phyloP scores from a whole-genome alignment of 2,888 invertebrate genomes.

The Cotesia congregata region DNA sequence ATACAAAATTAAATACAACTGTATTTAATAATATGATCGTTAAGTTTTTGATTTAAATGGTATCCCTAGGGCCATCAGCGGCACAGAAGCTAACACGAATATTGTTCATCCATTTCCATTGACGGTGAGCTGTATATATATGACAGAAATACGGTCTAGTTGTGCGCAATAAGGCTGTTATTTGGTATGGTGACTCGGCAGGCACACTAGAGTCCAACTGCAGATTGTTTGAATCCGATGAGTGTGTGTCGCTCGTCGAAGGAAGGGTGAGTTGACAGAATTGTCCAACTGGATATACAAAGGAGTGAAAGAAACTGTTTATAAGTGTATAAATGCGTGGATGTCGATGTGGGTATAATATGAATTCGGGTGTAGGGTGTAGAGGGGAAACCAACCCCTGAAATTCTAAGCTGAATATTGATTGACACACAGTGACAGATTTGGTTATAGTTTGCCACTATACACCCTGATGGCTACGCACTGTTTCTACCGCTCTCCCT shows the following conservation, averaged over 20 bases:
- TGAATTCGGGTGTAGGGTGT: conserved; percentile 39
- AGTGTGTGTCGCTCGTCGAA: background rate
- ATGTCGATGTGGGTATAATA: background rate
- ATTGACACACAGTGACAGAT: conserved; percentile 69
- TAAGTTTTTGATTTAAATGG: background rate
- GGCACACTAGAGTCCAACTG: background rate
- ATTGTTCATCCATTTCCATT: background rate
- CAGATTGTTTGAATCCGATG: conserved; percentile 25
- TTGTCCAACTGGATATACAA: conserved; percentile 23
- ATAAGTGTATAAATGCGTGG: background rate
- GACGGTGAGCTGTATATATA: conserved; percentile 13
- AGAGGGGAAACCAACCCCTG: conserved; percentile 32
- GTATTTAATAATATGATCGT: background rate
- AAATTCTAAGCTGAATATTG: conserved; percentile 60
- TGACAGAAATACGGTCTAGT: background rate
- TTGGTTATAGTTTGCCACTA: conserved; percentile 57
- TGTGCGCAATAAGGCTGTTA: background rate
- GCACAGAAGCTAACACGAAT: background rate
- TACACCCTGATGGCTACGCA: conserved; percentile 53
- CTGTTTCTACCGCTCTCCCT: conserved; percentile 51
- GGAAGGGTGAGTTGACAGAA: conserved; percentile 22
- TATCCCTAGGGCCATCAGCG: background rate
- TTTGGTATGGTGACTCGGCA: background rate
- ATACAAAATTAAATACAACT: background rate
- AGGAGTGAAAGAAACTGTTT: background rate